Conservation (phyloP, 2,113 vertebrate species). For the Phrynocephalus versicolor region DNA sequence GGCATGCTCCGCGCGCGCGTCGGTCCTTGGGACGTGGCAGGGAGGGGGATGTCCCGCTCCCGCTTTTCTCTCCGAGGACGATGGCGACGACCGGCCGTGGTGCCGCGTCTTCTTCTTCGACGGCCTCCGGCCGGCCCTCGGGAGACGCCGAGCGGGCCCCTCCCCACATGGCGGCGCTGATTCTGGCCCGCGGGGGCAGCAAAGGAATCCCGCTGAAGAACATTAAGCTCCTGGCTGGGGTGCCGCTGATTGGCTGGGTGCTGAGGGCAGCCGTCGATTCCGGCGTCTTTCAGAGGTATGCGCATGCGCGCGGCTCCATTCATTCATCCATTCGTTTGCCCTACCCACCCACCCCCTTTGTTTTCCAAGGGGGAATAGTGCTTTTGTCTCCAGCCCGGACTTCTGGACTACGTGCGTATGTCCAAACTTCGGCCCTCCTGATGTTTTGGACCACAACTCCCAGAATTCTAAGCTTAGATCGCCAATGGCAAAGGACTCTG, state of each 20-base stretch:
- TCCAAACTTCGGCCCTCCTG: no score
- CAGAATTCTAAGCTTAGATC: no score
- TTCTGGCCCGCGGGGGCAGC: constrained; percentile 88
- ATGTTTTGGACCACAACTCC: no score
- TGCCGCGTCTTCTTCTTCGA: constrained; percentile 45
- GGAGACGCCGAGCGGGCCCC: constrained; percentile 40
- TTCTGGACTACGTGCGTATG: no score
- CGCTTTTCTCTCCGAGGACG: constrained; percentile 24
- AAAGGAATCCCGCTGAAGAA: constrained; percentile 90
- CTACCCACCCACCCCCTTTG: accelerated
- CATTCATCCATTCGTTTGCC: accelerated
- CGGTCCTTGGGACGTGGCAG: neutral
- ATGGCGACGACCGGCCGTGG: constrained; percentile 63
- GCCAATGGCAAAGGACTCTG: no score
- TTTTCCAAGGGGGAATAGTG: neutral
- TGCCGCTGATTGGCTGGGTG: constrained; percentile 87
- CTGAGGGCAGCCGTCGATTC: constrained; percentile 81
- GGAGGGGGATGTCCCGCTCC: constrained; percentile 52
- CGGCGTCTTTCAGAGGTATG: constrained; percentile 82
- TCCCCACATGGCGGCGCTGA: constrained; percentile 78
- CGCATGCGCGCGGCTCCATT: neutral
- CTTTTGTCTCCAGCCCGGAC: neutral
- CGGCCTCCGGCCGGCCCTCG: constrained; percentile 44
- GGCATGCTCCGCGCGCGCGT: neutral
- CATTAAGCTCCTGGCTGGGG: constrained; percentile 84